Evolutionary conservation across 1,140 invertebrate species (phyloP).

Genomic region (Aphidius ervi): DNA sequence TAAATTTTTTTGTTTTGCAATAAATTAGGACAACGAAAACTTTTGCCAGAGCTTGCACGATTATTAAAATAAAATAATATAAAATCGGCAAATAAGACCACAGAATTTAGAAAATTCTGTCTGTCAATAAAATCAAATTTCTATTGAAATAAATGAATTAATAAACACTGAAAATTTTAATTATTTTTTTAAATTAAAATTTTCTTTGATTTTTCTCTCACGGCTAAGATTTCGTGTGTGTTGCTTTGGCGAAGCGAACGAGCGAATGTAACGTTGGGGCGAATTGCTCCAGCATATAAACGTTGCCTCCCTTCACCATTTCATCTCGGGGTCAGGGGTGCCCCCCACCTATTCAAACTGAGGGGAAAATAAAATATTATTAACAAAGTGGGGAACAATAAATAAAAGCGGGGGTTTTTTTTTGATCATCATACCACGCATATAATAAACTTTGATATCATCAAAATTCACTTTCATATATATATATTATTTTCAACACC

Average conservation of each 20-base stretch:
- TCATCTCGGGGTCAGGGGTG: constrained; percentile 50
- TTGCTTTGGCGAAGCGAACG: constrained; percentile 52
- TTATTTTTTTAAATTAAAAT: constrained; percentile 14
- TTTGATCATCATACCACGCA: constrained; percentile 29
- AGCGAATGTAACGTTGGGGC: constrained; percentile 53
- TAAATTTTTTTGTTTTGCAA: constrained; percentile 2
- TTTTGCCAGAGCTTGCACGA: background rate
- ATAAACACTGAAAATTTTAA: background rate
- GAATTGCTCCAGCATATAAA: constrained; percentile 51
- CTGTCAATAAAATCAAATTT: constrained; percentile 15
- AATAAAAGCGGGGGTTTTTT: constrained; percentile 26
- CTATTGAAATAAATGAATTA: background rate
- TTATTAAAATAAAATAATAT: background rate
- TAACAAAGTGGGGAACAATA: constrained; percentile 6
- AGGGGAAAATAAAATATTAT: constrained; percentile 8
- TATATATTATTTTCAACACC: too few species aligned
- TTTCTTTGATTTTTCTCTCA: constrained; percentile 15
- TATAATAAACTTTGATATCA: too few species aligned
- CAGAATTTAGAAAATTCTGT: constrained; percentile 15
- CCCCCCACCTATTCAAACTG: constrained; percentile 37
- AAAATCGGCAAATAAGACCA: background rate
- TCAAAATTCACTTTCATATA: constrained; percentile 23
- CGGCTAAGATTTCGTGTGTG: constrained; percentile 26
- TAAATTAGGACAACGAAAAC: constrained; percentile 14
- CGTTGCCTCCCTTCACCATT: constrained; percentile 54